A percentile compares a stretch with the other conserved stretches of the same genome.
Conservation (phyloP, 2,888 invertebrate genomes). For the Troilus luridus region DNA sequence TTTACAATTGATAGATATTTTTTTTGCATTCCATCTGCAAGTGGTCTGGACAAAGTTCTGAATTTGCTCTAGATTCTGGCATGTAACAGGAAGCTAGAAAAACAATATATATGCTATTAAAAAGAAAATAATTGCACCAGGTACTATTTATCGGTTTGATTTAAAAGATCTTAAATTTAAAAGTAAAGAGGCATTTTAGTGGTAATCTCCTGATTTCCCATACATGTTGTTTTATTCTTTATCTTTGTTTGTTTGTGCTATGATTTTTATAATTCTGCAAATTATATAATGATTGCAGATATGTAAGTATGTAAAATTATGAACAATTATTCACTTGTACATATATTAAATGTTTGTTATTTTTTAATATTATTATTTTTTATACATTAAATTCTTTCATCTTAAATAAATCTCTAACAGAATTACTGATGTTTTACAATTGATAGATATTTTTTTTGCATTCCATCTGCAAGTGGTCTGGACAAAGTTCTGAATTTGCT, state of each 20-base stretch:
- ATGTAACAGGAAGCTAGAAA: not conserved
- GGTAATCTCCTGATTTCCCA: too few species aligned
- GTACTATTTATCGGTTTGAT: too few species aligned
- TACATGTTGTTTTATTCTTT: too few species aligned
- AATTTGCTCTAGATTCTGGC: not conserved
- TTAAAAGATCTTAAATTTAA: too few species aligned
- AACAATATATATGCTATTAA: not conserved
- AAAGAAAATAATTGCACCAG: too few species aligned
- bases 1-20: too few species aligned
- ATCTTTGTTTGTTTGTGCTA: not conserved
- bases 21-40: too few species aligned
- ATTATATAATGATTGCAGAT: not conserved
- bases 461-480: too few species aligned
- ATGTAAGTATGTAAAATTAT: not conserved
- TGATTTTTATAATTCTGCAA: not conserved
- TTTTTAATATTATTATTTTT: not conserved
- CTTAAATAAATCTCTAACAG: too few species aligned
- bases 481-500: not conserved
- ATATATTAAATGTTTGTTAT: not conserved
- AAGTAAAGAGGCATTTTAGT: too few species aligned
- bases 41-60: not conserved
- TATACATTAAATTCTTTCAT: not conserved
- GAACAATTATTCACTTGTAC: not conserved
- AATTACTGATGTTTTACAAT: too few species aligned
- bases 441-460: too few species aligned